A percentile compares a stretch with the other conserved stretches of the same genome.
phyloP scores from a whole-genome alignment of 1,140 invertebrate genomes.

The Trichomalopsis sarcophagae region DNA sequence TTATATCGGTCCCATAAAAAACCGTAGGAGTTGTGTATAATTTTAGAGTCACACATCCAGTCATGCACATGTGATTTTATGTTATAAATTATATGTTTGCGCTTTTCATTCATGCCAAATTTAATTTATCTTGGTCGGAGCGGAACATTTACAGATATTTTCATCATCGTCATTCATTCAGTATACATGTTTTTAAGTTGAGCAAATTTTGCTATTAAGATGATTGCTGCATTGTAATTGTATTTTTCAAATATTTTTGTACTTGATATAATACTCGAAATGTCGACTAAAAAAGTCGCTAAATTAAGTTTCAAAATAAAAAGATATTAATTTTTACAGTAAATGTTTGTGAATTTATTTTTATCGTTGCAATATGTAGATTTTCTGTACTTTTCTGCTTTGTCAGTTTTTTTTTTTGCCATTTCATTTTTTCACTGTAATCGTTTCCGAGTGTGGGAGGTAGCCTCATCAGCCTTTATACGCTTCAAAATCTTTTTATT shows the following conservation, averaged over 20 bases:
- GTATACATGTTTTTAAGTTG: conserved; percentile 12
- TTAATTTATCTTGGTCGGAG: conserved; percentile 18
- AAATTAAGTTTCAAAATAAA: conserved; percentile 38
- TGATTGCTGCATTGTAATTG: conserved; percentile 11
- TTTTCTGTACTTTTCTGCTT: background rate
- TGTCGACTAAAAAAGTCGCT: background rate
- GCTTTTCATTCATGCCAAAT: conserved; percentile 16
- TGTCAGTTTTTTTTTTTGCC: background rate
- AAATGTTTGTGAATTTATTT: conserved; percentile 38
- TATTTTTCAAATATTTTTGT: conserved; percentile 51
- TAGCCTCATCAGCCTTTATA: background rate
- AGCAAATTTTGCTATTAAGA: conserved; percentile 1
- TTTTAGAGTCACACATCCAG: background rate
- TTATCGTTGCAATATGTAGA: background rate
- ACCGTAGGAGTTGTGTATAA: background rate
- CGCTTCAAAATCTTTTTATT: background rate
- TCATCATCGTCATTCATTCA: conserved; percentile 6
- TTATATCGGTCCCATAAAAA: background rate
- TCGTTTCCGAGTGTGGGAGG: conserved; percentile 36
- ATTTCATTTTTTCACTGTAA: background rate
- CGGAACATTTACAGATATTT: background rate
- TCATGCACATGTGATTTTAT: conserved; percentile 2
- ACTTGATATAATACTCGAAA: conserved; percentile 25
- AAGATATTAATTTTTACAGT: conserved; percentile 33
- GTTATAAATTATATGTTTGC: conserved; percentile 2